Percentiles rank a stretch among this genome's conserved stretches.
phyloP scores from a whole-genome alignment of 1,140 invertebrate genomes.

The Papilio helenus region DNA sequence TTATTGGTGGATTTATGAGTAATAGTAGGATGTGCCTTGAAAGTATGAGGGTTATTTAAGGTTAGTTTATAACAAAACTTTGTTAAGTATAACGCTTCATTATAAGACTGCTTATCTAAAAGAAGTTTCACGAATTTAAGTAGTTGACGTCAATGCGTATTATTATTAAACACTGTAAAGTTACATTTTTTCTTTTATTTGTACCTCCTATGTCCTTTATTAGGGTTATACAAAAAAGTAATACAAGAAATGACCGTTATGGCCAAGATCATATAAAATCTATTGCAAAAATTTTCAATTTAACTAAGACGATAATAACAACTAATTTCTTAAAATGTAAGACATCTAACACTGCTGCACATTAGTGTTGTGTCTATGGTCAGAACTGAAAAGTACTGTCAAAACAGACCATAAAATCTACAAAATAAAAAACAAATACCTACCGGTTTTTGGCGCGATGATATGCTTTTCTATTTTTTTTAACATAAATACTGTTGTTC shows the following conservation, averaged over 20 bases:
- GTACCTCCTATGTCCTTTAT: neutral
- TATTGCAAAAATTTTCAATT: neutral
- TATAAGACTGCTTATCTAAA: constrained; percentile 46
- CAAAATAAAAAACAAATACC: neutral
- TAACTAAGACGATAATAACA: neutral
- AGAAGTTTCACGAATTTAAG: constrained; percentile 30
- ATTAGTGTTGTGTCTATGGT: neutral
- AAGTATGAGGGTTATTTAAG: constrained; percentile 34
- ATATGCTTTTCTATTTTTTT: neutral
- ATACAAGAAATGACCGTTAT: neutral
- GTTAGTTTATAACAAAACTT: constrained; percentile 29
- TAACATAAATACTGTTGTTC: neutral
- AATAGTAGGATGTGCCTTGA: constrained; percentile 41
- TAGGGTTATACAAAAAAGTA: no score
- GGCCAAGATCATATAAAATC: neutral
- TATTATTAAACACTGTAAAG: constrained; percentile 24
- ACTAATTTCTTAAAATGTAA: neutral
- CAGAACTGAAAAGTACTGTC: neutral
- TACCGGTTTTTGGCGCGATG: neutral
- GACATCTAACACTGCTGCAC: neutral
- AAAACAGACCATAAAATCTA: no score
- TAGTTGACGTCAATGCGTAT: constrained; percentile 28
- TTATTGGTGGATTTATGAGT: constrained; percentile 6
- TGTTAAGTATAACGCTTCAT: constrained; percentile 37
- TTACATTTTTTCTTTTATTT: constrained; percentile 27